These are phyloP conservation scores for Vulpes vulpes DNA, from an alignment of 2,113 vertebrate genomes.

Conservation along the genomic window DNA sequence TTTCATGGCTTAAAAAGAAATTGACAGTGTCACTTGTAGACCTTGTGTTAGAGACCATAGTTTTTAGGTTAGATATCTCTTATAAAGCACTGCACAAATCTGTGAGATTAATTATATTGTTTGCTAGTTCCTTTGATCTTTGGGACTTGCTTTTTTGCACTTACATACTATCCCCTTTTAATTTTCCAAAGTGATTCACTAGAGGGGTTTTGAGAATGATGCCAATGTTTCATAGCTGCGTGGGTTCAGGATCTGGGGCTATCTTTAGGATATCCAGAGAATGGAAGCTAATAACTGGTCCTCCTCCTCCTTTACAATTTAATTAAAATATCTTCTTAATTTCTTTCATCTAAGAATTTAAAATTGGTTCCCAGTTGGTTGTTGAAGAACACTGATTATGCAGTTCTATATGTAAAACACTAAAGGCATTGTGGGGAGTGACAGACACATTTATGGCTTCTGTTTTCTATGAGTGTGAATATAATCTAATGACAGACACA, in stretches of 20 bases:
- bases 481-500: not conserved
- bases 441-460: not conserved
- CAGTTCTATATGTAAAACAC: not conserved
- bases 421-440: not conserved
- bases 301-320: not conserved
- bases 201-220: not conserved
- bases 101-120: not conserved
- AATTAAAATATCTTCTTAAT: not conserved
- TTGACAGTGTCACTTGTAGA: not conserved
- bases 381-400: not conserved
- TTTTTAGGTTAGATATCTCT: not conserved
- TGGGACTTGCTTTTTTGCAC: not conserved
- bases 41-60: not conserved
- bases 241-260: not conserved
- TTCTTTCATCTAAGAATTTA: not conserved
- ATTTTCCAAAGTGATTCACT: not conserved
- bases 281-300: not conserved
- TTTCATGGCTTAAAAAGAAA: slow-evolving; percentile 42
- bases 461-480: not conserved
- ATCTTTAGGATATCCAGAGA: not conserved
- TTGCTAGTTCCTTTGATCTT: not conserved
- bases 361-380: not conserved
- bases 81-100: not conserved
- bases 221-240: not conserved
- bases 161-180: not conserved